Base-by-base conservation (phyloP, 2,888 invertebrate genomes). In the Lasioglossum morio region DNA sequence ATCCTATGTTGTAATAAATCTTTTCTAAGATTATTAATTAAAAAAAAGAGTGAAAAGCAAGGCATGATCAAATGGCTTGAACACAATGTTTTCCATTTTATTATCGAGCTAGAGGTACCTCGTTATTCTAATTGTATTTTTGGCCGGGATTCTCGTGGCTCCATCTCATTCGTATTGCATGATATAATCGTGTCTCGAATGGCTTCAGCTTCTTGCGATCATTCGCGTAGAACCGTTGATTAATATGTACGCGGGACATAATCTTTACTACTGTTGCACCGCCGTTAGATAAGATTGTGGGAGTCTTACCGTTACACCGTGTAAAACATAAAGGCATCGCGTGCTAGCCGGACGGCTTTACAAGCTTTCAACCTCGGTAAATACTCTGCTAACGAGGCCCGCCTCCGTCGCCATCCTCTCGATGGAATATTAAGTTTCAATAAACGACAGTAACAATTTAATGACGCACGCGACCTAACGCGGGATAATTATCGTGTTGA, bases 281-380 rank as follows among this genome's bases (percentile, higher is more conserved):
- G 89, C 85, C 83, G 89, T 91, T 91, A 88, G 86, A 77, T 85
- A 75, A 78, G 72, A 73, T 78, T 86, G 85, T 83, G 73, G 81
- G 88, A 81, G 82, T 70, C 75, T 83, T 88, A 91, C 91, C 91
- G 92, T 92, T 92, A 91, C 83, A 79, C 82, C 75, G 85, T 87
- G 89, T 90, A 85, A 91, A 90, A 87, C 84, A 81, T 79, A 85
- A 87, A 90, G 85, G 87, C 87, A 86, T 81, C 77, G 81, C 72
- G 82, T 72, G 70, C 73, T 34, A 79, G 79, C 79, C 63, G 72
- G 82, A 34, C 43, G 79, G 37, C 60, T 84, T 74, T 79, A 72
- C 79, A 75, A 69, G 81, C 80, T 79, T 77, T 53, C 88, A 79
- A 82, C 72, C 77, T 77, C 72, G 77, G 66, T 16, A 72, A 72